phyloP scores from a whole-genome alignment of 2,797 vertebrate genomes.

The Hirundo rustica region DNA sequence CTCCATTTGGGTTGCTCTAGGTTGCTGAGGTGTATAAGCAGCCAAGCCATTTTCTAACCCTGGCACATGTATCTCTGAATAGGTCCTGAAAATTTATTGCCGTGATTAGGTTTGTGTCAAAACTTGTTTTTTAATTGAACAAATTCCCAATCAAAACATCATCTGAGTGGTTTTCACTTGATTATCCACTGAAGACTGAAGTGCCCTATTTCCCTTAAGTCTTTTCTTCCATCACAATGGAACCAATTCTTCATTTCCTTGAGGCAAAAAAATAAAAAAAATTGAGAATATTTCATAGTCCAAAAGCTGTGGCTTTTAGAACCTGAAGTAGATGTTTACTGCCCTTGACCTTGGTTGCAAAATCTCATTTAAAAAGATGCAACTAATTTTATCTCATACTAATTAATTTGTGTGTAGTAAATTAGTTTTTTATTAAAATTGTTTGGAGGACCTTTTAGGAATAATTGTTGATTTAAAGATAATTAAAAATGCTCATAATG shows the following conservation, averaged over 20 bases:
- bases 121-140: constrained; percentile 12
- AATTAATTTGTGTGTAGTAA: constrained; percentile 51
- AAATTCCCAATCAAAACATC: not conserved
- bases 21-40: not conserved
- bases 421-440: constrained; percentile 46
- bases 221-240: constrained; percentile 11
- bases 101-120: not conserved
- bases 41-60: not conserved
- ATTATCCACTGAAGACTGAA: constrained; percentile 12
- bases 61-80: not conserved
- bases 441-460: constrained; percentile 34
- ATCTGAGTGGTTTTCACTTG: not conserved
- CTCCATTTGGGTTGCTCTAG: not conserved
- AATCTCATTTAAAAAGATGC: constrained; percentile 39
- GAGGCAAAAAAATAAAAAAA: not conserved
- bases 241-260: constrained; percentile 28
- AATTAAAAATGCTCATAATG: constrained; percentile 39
- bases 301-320: constrained; percentile 23
- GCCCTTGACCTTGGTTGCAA: constrained; percentile 43
- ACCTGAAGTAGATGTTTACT: constrained; percentile 5
- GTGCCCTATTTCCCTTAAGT: not conserved
- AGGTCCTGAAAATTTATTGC: not conserved
- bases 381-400: constrained; percentile 30
- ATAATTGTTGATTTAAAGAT: constrained; percentile 60
- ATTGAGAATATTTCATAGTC: not conserved